Evolutionary conservation across 2,888 invertebrate species (phyloP), one percentile per base, ranked within the genome.

Genomic region (Eupithecia exiguata): DNA sequence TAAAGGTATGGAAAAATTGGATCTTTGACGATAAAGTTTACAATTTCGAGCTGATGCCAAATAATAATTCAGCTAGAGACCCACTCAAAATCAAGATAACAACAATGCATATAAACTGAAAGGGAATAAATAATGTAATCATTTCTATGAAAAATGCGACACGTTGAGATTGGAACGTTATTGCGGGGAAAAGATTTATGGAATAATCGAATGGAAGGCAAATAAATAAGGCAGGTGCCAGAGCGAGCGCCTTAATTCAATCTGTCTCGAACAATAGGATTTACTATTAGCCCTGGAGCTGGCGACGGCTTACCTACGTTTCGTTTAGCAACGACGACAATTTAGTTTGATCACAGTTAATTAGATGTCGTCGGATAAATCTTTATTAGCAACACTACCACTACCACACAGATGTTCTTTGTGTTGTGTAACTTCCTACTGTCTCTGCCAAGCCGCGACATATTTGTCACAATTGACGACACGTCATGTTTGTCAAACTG

Each of bases 261-360:
- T 80, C 76, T 74, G 79, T 75, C 75, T 74, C 30, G 78, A 74
- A 77, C 77, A 81, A 85, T 79, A 78, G 76, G 78, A 82, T 85
- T 84, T 83, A 80, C 82, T 81, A 53, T 30, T 70, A 67, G 74
- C 10, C 5, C 61, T n/a, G 30, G 62, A 62, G 70, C 62, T 25
- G 43, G 58, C 58, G 46, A 63, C 18, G 14, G 43, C 35, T 62
- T 30, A 61, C 62, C 38, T 38, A 69, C 68, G 18, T 18, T 62
- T 62, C 35, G 35, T 35, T 62, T 35, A 30, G 21, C 63, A 63
- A 36, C 38, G 35, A n/a, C 5, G n/a, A 36, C 38, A n/a, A 38
- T 65, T 35, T 38, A 65, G 36, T 65, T 65, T n/a, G 10, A 38
- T 65, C 30, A 35, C 35, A 35, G 62, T 30, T 62, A 62, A 30